A percentile compares a stretch with the other conserved stretches of the same genome.
Evolutionary conservation across 2,797 vertebrate genomes (phyloP).

Genomic region (Chromis chromis): DNA sequence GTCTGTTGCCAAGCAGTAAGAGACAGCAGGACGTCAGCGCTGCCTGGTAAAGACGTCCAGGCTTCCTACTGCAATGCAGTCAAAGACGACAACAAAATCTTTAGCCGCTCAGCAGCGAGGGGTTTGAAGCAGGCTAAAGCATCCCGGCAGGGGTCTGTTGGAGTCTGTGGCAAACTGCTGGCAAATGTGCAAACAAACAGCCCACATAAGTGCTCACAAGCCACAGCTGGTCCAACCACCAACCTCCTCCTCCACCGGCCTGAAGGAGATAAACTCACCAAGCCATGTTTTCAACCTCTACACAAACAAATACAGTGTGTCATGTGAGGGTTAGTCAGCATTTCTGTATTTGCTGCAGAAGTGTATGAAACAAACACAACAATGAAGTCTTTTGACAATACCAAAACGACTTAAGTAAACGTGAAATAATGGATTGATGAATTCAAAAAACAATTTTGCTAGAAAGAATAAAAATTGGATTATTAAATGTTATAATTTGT

Average conservation of each 20-base stretch:
- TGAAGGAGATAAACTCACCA: slow-evolving; percentile 26
- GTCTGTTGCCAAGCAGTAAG: slow-evolving; percentile 60
- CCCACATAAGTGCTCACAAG: slow-evolving; percentile 8
- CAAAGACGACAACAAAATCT: slow-evolving; percentile 49
- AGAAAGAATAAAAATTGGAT: too few species aligned
- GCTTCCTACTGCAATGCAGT: slow-evolving; percentile 65
- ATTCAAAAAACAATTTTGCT: too few species aligned
- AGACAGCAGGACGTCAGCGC: slow-evolving; percentile 46
- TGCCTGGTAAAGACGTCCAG: slow-evolving; percentile 32
- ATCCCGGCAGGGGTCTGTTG: slow-evolving; percentile 27
- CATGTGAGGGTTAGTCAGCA: slow-evolving; percentile 7
- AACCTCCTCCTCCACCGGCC: slow-evolving; percentile 11
- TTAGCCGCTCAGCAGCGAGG: slow-evolving; percentile 16
- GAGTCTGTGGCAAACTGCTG: slow-evolving; percentile 32
- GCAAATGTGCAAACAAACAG: slow-evolving; percentile 43
- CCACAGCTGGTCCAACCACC: background rate
- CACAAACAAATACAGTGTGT: background rate
- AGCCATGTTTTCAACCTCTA: slow-evolving; percentile 2
- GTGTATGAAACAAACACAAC: background rate
- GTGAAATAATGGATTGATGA: too few species aligned
- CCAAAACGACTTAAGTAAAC: background rate
- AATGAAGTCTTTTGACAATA: background rate
- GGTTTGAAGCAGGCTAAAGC: slow-evolving; percentile 21
- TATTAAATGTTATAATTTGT: too few species aligned
- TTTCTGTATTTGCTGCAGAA: background rate